Evolutionary conservation across 2,797 vertebrate species (phyloP), one percentile per base, ranked within the genome.

Genomic region (Esox masquinongy): DNA sequence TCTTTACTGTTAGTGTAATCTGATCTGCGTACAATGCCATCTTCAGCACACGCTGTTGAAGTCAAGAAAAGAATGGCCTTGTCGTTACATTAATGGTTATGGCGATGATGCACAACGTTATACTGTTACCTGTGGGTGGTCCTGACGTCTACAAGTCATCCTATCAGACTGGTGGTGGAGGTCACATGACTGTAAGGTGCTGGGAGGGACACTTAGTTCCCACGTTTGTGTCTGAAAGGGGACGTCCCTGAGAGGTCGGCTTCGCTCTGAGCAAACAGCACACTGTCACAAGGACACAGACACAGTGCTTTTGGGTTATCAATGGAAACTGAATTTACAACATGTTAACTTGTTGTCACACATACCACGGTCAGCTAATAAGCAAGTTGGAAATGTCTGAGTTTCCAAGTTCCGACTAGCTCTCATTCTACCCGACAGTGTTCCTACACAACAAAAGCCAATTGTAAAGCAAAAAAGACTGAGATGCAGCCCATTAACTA

Each of bases 121-220:
- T 59, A 59, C 22, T 3, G 11, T 59, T 74, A 92, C 91, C 91
- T 79, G 82, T 68, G 77, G 66, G 7, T 31, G 24, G 53, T 81
- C 12, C 24, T 39, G 75, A 76, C 6, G 12, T 19, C 17, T 64
- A 15, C 5, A 68, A 19, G 24, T 77, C 70, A 11, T 64, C 77
- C 78, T 69, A 68, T 78, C 74, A 15, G 53, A 59, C 7, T 66
- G 36, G 66, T 64, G 36, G 5, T 77, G 74, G 2, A 47, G 50
- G 79, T 88, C 86, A 82, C n/a, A 69, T 83, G 87, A 80, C 7
- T 0, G 67, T 1, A 72, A 34, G 4, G 74, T 50, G 68, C 1
- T 39, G n/a, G 34, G 0, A 50, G n/a, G 19, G 43, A 56, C 72
- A 50, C 77, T 43, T 17, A 36, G 75, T 63, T 53, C 78, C 14